phyloP scores from a whole-genome alignment of 2,113 vertebrate species.

The Aldabrachelys gigantea region DNA sequence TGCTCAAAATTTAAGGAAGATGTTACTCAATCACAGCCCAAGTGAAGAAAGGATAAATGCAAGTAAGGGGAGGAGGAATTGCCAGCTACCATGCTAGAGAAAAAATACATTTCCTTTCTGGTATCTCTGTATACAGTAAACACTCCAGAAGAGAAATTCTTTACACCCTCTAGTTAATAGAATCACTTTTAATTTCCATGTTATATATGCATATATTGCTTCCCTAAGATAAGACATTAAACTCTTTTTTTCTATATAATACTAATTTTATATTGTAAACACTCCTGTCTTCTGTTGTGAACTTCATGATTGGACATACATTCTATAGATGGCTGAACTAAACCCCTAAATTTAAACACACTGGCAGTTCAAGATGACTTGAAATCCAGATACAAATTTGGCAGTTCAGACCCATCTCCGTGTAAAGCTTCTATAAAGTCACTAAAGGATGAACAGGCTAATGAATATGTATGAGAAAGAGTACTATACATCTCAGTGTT shows the following conservation, averaged over 20 bases:
- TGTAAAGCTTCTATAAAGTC: not conserved
- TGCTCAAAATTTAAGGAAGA: not conserved
- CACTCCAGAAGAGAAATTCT: not conserved
- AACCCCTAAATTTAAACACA: not conserved
- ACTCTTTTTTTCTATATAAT: not conserved
- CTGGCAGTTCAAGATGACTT: not conserved
- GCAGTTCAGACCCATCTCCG: not conserved
- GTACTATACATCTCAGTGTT: conserved; percentile 41
- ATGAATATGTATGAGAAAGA: conserved; percentile 2
- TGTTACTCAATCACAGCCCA: not conserved
- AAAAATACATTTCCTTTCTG: not conserved
- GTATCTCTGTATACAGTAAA: not conserved
- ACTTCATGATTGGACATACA: not conserved
- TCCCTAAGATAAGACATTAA: not conserved
- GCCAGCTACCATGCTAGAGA: not conserved
- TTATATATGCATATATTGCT: not conserved
- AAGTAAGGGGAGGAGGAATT: not conserved
- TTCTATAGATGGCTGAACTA: not conserved
- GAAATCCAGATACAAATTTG: not conserved
- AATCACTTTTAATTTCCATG: not conserved
- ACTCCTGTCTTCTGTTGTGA: not conserved
- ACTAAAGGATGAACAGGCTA: not conserved
- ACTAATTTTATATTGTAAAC: not conserved
- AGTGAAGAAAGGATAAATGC: not conserved
- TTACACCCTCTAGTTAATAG: not conserved